These are phyloP conservation scores for Eurytoma californica DNA, from an alignment of 2,888 invertebrate species.

Conservation along the genomic window DNA sequence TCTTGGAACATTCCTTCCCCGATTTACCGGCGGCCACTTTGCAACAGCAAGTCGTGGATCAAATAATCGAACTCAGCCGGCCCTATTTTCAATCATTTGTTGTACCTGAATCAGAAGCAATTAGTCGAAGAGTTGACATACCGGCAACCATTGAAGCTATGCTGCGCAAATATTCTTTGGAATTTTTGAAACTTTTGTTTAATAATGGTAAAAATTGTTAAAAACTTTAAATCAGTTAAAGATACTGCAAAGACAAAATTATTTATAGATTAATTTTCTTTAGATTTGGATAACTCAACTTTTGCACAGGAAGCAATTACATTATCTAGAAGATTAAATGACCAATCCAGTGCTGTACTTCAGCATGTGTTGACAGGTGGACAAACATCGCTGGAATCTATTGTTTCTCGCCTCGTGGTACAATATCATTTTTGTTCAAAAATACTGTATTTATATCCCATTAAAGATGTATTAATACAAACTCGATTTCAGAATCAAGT, in stretches of 20 bases:
- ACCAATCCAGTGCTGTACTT: constrained; percentile 62
- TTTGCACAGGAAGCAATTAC: constrained; percentile 59
- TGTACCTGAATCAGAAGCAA: constrained; percentile 55
- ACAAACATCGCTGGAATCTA: constrained; percentile 72
- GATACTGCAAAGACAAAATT: background rate
- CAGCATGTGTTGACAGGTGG: constrained; percentile 69
- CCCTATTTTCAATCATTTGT: constrained; percentile 60
- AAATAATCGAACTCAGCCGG: constrained; percentile 60
- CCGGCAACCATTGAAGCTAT: constrained; percentile 62
- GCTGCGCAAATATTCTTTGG: constrained; percentile 57
- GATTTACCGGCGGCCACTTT: constrained; percentile 52
- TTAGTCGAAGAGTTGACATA: constrained; percentile 59
- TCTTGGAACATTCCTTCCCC: constrained; percentile 62
- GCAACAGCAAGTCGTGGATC: constrained; percentile 60
- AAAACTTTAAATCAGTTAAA: background rate
- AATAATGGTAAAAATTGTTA: constrained; percentile 57
- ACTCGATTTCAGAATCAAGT: constrained; percentile 54
- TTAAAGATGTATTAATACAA: background rate
- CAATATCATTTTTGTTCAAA: constrained; percentile 53
- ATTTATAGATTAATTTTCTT: constrained; percentile 15
- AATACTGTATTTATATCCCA: background rate
- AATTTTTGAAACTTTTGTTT: constrained; percentile 60
- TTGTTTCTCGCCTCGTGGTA: constrained; percentile 73
- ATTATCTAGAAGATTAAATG: constrained; percentile 59
- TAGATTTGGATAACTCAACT: constrained; percentile 60